These are phyloP conservation scores for Bicyclus anynana DNA, from an alignment of 1,140 invertebrate species.

Conservation along the genomic window DNA sequence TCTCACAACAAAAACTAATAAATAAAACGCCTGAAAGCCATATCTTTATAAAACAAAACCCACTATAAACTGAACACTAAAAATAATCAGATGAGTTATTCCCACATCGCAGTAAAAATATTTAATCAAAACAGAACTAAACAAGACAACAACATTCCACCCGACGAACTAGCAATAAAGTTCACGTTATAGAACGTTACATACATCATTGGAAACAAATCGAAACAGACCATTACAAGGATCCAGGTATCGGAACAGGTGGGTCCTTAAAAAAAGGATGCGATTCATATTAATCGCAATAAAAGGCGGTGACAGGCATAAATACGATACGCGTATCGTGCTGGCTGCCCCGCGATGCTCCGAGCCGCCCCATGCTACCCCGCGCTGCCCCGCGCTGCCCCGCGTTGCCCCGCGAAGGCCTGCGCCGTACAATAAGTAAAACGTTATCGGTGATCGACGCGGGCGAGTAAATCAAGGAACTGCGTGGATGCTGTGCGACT, in stretches of 20 bases:
- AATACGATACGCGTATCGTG: constrained; percentile 58
- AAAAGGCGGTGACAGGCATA: constrained; percentile 59
- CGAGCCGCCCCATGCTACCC: no score
- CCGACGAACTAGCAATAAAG: not conserved
- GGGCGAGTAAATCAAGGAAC: constrained; percentile 51
- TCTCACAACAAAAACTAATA: no score
- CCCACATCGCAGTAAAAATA: not conserved
- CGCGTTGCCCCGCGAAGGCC: no score
- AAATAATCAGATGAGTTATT: no score
- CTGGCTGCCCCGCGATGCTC: no score
- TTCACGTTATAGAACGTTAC: not conserved
- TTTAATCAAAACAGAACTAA: not conserved
- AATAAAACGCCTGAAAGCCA: no score
- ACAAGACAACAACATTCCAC: not conserved
- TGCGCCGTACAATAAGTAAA: constrained; percentile 61
- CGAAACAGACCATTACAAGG: constrained; percentile 6
- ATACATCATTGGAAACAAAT: constrained; percentile 12
- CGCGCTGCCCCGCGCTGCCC: no score
- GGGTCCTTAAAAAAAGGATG: constrained; percentile 31
- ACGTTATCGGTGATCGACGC: constrained; percentile 53
- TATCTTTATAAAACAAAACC: no score
- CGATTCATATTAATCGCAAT: constrained; percentile 58
- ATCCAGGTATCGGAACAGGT: constrained; percentile 33
- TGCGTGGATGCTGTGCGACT: constrained; percentile 13
- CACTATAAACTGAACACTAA: no score